A percentile compares a stretch with the other conserved stretches of the same genome.
Evolutionary conservation across 2,888 invertebrate genomes (phyloP).

Genomic region (Homarus gammarus): DNA sequence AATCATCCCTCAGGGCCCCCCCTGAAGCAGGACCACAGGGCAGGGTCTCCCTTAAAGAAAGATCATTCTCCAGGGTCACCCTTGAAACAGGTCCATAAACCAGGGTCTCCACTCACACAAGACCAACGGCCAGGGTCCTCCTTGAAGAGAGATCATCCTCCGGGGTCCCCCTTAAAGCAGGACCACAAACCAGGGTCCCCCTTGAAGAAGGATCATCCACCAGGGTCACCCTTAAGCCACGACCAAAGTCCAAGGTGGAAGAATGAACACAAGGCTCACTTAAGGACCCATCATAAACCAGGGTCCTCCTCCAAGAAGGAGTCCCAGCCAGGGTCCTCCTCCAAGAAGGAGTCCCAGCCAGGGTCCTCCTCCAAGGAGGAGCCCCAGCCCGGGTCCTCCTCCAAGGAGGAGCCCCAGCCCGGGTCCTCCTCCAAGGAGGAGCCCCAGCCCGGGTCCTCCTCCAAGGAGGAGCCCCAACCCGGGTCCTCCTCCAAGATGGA

Average conservation of each 20-base stretch:
- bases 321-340: background rate
- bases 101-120: background rate
- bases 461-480: background rate
- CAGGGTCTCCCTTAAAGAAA: background rate
- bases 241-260: background rate
- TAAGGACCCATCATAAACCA: too few relatives aligned
- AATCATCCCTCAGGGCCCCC: background rate
- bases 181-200: background rate
- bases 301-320: too few relatives aligned
- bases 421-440: background rate
- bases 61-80: background rate
- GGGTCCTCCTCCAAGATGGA: background rate
- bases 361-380: background rate
- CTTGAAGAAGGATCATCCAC: background rate
- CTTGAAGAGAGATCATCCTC: background rate
- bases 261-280: too few relatives aligned
- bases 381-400: background rate
- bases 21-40: background rate
- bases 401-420: background rate
- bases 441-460: background rate
- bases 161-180: slow-evolving; percentile 6
- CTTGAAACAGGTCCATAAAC: background rate
- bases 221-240: background rate
- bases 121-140: slow-evolving; percentile 2
- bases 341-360: background rate